These are phyloP conservation scores for Elysia crispata DNA, from an alignment of 2,888 invertebrate species.

Conservation along the genomic window DNA sequence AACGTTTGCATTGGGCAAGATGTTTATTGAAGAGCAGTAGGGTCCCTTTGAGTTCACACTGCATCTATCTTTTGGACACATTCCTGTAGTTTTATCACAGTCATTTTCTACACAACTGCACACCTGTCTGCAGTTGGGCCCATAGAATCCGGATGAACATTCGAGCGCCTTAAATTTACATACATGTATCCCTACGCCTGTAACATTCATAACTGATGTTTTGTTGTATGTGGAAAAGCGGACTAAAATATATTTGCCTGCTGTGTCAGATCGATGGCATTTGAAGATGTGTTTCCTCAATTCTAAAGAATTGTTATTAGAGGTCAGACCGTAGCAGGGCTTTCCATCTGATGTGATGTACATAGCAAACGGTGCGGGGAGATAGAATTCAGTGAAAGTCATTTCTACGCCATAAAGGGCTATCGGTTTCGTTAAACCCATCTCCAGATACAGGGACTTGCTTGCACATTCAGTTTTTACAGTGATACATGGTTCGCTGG, in stretches of 20 bases:
- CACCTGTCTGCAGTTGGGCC: background rate
- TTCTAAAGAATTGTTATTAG: background rate
- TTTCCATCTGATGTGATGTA: constrained; percentile 18
- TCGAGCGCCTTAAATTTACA: background rate
- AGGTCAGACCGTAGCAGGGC: constrained; percentile 25
- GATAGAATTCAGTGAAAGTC: constrained; percentile 10
- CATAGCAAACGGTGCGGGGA: constrained; percentile 31
- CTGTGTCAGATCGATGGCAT: background rate
- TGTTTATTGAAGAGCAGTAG: constrained; percentile 27
- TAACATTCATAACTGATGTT: background rate
- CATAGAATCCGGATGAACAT: constrained; percentile 33
- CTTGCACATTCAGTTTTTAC: too few relatives aligned
- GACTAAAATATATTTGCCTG: background rate
- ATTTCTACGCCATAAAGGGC: background rate
- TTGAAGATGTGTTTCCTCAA: background rate
- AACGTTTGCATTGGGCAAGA: background rate
- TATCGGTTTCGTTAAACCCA: background rate
- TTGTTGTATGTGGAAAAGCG: background rate
- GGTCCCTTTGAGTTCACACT: constrained; percentile 15
- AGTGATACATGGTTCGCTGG: too few relatives aligned
- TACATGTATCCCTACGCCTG: background rate
- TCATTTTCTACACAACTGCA: constrained; percentile 25
- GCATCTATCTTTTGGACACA: background rate
- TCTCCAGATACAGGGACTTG: too few relatives aligned
- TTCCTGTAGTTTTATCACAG: constrained; percentile 25